phyloP scores from a whole-genome alignment of 2,113 vertebrate genomes.

The Callospermophilus lateralis region DNA sequence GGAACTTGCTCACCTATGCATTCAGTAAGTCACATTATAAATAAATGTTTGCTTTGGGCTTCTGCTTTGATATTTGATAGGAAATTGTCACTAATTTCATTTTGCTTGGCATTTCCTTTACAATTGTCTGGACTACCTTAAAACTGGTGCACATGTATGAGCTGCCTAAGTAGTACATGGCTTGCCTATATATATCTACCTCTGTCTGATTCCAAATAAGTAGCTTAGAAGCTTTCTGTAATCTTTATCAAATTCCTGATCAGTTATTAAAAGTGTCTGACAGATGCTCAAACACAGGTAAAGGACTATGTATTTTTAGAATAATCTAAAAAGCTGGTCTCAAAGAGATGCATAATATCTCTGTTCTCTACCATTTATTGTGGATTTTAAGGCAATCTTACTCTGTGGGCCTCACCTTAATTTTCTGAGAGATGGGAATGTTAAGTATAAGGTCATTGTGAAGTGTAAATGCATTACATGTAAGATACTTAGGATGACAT shows the following conservation, averaged over 20 bases:
- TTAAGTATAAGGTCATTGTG: background rate
- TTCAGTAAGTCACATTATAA: background rate
- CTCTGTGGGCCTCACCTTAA: background rate
- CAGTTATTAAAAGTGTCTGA: background rate
- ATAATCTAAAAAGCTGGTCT: background rate
- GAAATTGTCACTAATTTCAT: background rate
- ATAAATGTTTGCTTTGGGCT: background rate
- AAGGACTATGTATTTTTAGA: background rate
- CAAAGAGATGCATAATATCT: background rate
- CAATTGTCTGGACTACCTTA: background rate
- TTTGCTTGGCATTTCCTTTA: background rate
- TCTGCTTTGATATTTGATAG: background rate
- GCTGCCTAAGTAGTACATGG: background rate
- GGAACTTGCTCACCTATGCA: background rate
- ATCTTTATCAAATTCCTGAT: background rate
- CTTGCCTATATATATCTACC: background rate
- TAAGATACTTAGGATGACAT: background rate
- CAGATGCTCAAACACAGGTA: background rate
- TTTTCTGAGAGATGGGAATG: background rate
- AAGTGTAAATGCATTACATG: background rate
- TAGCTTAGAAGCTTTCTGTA: background rate
- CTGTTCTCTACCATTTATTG: background rate
- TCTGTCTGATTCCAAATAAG: background rate
- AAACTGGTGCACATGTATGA: background rate
- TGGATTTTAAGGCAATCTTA: background rate